phyloP scores from a whole-genome alignment of 1,140 invertebrate genomes.

The Diorhabda sublineata region DNA sequence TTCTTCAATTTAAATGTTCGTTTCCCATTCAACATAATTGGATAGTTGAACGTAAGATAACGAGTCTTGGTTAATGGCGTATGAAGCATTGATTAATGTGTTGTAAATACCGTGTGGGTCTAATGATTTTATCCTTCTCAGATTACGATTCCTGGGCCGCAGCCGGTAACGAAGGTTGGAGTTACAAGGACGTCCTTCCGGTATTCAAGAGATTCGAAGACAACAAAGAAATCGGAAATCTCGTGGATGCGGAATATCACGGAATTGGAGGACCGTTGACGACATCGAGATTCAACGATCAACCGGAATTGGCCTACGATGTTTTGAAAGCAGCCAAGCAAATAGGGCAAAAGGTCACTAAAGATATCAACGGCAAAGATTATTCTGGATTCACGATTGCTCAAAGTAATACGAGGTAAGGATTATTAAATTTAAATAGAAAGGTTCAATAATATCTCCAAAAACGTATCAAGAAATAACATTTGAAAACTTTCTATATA shows the following conservation, averaged over 20 bases:
- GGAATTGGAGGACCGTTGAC: slow-evolving; percentile 49
- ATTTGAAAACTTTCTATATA: too few species aligned
- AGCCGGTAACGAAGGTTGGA: slow-evolving; percentile 42
- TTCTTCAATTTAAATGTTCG: too few species aligned
- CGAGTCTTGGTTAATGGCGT: too few species aligned
- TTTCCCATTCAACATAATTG: too few species aligned
- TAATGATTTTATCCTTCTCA: neutral
- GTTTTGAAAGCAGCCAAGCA: slow-evolving; percentile 60
- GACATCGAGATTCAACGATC: slow-evolving; percentile 52
- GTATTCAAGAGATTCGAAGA: slow-evolving; percentile 54
- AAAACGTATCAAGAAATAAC: too few species aligned
- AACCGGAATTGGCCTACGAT: slow-evolving; percentile 51
- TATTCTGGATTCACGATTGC: slow-evolving; percentile 47
- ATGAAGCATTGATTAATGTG: too few species aligned
- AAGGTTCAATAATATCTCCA: too few species aligned
- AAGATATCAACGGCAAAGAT: slow-evolving; percentile 57
- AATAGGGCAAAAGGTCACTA: slow-evolving; percentile 51
- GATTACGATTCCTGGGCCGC: slow-evolving; percentile 69
- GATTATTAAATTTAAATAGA: neutral
- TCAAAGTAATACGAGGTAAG: slow-evolving; percentile 42
- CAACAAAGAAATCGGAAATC: slow-evolving; percentile 51
- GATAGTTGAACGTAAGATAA: too few species aligned
- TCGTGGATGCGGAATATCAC: slow-evolving; percentile 47
- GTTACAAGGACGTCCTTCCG: slow-evolving; percentile 51
- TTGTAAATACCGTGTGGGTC: too few species aligned